A percentile compares a stretch with the other conserved stretches of the same genome.
Conservation (phyloP, 1,140 invertebrate species). For the Pentalonia nigronervosa region DNA sequence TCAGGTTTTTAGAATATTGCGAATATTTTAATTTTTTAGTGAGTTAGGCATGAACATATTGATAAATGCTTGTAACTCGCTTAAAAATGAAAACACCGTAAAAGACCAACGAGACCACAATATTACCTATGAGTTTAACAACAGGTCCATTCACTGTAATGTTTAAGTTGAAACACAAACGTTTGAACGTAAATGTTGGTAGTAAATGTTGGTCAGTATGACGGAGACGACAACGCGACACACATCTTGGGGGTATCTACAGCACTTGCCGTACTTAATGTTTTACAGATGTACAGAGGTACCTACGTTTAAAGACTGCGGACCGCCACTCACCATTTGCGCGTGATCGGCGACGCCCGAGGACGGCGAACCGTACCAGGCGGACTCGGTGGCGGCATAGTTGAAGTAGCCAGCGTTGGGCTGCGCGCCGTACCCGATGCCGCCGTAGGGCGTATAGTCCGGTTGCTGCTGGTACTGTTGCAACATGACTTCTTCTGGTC, state of each 20-base stretch:
- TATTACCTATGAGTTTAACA: neutral
- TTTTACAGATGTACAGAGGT: neutral
- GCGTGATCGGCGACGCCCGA: conserved; percentile 2
- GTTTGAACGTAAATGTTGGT: neutral
- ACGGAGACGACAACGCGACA: neutral
- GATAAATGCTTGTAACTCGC: neutral
- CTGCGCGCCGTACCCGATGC: conserved; percentile 32
- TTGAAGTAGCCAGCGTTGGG: conserved; percentile 46
- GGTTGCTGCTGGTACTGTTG: conserved; percentile 53
- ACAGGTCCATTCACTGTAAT: neutral
- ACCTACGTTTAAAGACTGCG: neutral
- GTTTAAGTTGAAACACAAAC: neutral
- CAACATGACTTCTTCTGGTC: conserved; percentile 20
- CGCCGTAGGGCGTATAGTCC: conserved; percentile 46
- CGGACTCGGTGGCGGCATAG: conserved; percentile 6
- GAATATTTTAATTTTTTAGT: neutral
- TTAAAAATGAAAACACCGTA: neutral
- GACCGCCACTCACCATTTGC: conserved; percentile 34
- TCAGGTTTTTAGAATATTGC: neutral
- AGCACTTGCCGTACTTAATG: neutral
- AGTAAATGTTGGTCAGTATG: neutral
- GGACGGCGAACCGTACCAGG: conserved; percentile 35
- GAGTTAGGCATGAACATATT: neutral
- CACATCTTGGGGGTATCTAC: too few species aligned
- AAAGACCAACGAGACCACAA: neutral